Base-by-base conservation (phyloP, 2,797 vertebrate species). In the Acipenser ruthenus region DNA sequence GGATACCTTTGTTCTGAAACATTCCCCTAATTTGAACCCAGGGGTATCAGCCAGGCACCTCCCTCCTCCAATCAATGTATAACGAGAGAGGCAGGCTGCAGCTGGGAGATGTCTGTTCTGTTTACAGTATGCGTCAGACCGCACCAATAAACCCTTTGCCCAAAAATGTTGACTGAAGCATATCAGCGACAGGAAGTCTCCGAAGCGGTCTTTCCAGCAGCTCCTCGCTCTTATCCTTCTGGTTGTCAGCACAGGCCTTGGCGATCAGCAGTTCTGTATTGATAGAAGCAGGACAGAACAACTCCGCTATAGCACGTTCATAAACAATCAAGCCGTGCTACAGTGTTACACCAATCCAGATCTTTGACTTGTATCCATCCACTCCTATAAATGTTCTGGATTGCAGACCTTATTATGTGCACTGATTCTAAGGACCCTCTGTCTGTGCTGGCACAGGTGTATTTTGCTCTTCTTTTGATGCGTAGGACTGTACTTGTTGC, bases 111-210 rank as follows among this genome's bases (percentile, higher is more conserved):
- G 48, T 67, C 65, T 63, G 15, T 2, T 6, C 6, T 70, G 69
- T 70, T 66, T 70, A 70, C 37, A 49, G 11, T 63, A 51, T 13
- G 51, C 50, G 58, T 70, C 65, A 51, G 51, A 48, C n/a, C 50
- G 8, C 13, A 13, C 18, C 66, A 48, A 64, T 66, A 50, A 70
- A 60, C 49, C 62, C 49, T 67, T 52, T 51, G 65, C 15, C 50
- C 49, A 65, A 7, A 70, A 63, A 64, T 12, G 65, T 61, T 60
- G 61, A 52, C 47, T 23, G 4, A 12, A 62, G 60, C 49, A 18
- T 64, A 61, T 63, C 18, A 60, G 49, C 37, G 47, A 66, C 60
- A 48, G 60, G 58, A 47, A 15, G 37, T 23, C 12, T 47, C 49
- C 47, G 6, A 13, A 12, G 6, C 56, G 13, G 18, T 52, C 51